Base-by-base conservation (phyloP, 2,113 vertebrate genomes). In the Oryzias melastigma region DNA sequence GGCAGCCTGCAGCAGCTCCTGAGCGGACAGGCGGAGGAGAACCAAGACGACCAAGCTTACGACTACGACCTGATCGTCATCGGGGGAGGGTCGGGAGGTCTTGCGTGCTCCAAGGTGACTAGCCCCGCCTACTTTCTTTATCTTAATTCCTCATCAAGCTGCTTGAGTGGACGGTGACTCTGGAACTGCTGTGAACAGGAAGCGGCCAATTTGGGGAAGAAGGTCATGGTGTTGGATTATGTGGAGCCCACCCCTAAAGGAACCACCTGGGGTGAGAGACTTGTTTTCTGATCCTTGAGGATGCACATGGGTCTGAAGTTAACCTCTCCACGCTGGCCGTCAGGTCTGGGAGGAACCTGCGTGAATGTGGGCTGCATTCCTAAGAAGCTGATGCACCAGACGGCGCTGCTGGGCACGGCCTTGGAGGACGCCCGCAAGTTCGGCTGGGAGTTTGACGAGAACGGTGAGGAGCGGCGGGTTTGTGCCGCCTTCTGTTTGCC, bases 371-470 rank as follows among this genome's bases (percentile, higher is more conserved):
- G 97, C 58, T 99, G 97, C 69, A 93, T 99, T 81, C 97, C 97
- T 16, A 99, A 99, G 90, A 98, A 99, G 70, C 69, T 99, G 78
- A 98, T 99, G 97, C 97, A 99, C 76, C 96, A 99, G 71, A 95
- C 96, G 0, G 95, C 97, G 0, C 73, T 98, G 72, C 80, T 99
- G 24, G 85, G 91, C 0, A 94, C 95, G 3, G 90, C 95, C 1
- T 58, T 98, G 46, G 71, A 85, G 17, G 97, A 99, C 50, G 93
- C 97, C 0, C 94, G 93, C 79, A 97, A 91, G 47, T 99, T 93
- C 0, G 97, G 97, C 75, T 98, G 97, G 97, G 93, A 97, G 50
- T 94, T 93, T 45, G 85, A 90, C 1, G 92, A 95, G 35, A 35
- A n/a, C 5, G 16, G 46, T 10, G n/a, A 12, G 46, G 46, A 18